Base-by-base conservation (phyloP, 2,113 vertebrate species). In the Haplochromis vanheusdeni region DNA sequence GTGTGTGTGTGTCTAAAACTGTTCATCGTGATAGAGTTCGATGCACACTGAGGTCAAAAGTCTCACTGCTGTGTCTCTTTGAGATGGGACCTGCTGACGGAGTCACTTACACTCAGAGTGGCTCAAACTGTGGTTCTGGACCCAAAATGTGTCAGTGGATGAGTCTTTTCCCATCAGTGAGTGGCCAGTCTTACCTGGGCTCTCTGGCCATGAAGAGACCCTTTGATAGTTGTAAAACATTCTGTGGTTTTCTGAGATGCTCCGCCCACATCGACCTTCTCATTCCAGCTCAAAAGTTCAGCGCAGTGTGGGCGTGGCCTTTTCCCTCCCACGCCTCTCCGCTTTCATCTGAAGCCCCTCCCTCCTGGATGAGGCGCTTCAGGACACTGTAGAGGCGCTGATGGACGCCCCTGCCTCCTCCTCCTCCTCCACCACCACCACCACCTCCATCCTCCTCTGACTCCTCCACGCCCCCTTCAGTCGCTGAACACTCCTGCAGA, bases 401-500 rank as follows among this genome's bases (percentile, higher is more conserved):
- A 49, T 95, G 89, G 73, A 95, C 23, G 0, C 89, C 82, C 26
- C 65, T 65, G 37, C 83, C 82, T 19, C 86, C 84, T n/a, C 58
- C 56, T 3, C 90, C 65, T 2, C 16, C 55, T 3, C 49, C 5
- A 0, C 3, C 42, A 3, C 42, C 51, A 14, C 4, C 23, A 55
- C 51, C 84, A 5, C 42, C 73, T 81, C 3, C 90, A 23, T 84
- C 85, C 1, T 86, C 79, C 40, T 86, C 75, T 0, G 19, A 4
- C 1, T 94, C 23, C 1, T 92, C 93, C 12, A 6, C 60, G 1
- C 90, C 93, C 1, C 77, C 83, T 0, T 88, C 90, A 0, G 90
- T 96, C 40, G 97, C 95, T 0, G 97, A 97, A 8, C 99, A 99
- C 33, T 97, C 96, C 90, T 96, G 97, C 73, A 99, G 97, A 0